phyloP scores from a whole-genome alignment of 2,113 vertebrate genomes.

The Nannobrachium achirus region DNA sequence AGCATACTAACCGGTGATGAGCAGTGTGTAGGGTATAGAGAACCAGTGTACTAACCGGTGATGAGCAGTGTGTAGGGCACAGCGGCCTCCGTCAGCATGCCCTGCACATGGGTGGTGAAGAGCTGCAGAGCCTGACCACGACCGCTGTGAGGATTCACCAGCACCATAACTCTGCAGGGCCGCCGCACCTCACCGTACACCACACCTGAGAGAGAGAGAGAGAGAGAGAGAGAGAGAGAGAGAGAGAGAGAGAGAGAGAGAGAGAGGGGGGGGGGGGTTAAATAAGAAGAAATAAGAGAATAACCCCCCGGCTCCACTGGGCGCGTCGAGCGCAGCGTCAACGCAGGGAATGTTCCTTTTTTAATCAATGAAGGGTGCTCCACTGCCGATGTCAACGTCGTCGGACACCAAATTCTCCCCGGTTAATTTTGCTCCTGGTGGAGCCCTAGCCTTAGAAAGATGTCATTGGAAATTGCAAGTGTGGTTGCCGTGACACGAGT shows the following conservation, averaged over 20 bases:
- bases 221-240: conserved; percentile 19
- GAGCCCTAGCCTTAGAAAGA: too few relatives aligned
- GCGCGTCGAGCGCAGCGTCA: too few relatives aligned
- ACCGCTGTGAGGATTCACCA: conserved; percentile 87
- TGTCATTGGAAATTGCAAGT: too few relatives aligned
- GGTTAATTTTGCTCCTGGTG: too few relatives aligned
- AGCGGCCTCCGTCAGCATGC: conserved; percentile 83
- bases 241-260: neutral
- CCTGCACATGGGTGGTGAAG: conserved; percentile 81
- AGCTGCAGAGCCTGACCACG: conserved; percentile 83
- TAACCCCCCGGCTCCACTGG: too few relatives aligned
- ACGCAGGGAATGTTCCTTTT: too few relatives aligned
- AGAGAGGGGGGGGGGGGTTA: conserved; percentile 1
- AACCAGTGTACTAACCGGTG: conserved; percentile 87
- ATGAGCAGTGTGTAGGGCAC: conserved; percentile 81
- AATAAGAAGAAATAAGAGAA: neutral
- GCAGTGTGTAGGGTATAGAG: too few relatives aligned
- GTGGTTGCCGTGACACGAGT: too few relatives aligned
- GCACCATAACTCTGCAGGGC: conserved; percentile 81
- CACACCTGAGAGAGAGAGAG: conserved; percentile 42
- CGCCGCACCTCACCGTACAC: conserved; percentile 55
- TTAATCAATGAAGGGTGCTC: too few relatives aligned
- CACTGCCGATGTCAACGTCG: too few relatives aligned
- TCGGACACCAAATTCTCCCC: too few relatives aligned
- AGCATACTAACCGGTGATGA: too few relatives aligned